Base-by-base conservation (phyloP, 2,888 invertebrate genomes). In the Biston stratarius region DNA sequence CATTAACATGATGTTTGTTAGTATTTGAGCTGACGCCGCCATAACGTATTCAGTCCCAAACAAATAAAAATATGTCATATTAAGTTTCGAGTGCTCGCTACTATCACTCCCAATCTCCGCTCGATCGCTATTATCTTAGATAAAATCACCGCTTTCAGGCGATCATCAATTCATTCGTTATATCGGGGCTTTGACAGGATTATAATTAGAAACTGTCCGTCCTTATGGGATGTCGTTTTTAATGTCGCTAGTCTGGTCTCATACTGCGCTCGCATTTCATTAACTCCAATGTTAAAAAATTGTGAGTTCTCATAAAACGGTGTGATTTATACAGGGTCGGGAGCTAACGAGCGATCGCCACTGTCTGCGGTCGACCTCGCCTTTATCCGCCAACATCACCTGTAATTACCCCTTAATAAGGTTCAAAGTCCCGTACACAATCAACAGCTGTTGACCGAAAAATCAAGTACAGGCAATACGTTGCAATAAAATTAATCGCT, bases 261-360 rank as follows among this genome's bases (percentile, higher is more conserved):
- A 94, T 91, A 94, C 93, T 92, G 94, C 85, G 92, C 89, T 89
- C 92, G 93, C 91, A 91, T 92, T 93, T 94, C 93, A 92, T 94
- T 94, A 94, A 88, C 84, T 83, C 67, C 67, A 81, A 85, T 83
- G 84, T 89, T 90, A 89, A 92, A 93, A 91, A 91, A 90, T 87
- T 84, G 87, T 87, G 87, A 88, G 87, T 83, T 89, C 90, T 90
- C 92, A 89, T 94, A 94, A 94, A 94, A 88, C 86, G 86, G 83
- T 76, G 88, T 92, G 93, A 94, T 94, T 94, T 94, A 94, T 93
- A 82, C 84, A 81, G 88, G 89, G 89, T 88, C 90, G 89, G 91
- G 89, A 90, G 92, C 92, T 89, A 90, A 90, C 91, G 89, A 88
- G 87, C 84, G 84, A 84, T 87, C 85, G 89, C 90, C 86, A 88